Base-by-base conservation (phyloP, 2,797 vertebrate species). In the Coregonus suidteri region DNA sequence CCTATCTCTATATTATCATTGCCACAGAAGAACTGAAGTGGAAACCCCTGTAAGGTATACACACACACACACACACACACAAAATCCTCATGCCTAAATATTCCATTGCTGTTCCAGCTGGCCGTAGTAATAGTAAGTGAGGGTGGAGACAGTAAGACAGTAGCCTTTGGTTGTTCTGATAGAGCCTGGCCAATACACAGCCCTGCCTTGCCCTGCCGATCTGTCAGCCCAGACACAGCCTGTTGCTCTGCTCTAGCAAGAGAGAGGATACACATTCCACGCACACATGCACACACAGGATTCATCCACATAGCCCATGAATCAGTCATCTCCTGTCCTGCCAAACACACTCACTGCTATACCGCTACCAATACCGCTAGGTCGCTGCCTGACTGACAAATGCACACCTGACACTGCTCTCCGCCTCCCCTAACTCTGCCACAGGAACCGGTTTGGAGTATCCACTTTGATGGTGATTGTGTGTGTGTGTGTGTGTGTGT, bases 161-260 rank as follows among this genome's bases (percentile, higher is more conserved):
- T 47, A 47, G 41, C 41, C 41, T 47, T 87, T 75, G 87, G 86
- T 79, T 80, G 41, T 47, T 47, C 82, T 83, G 88, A 88, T 89
- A 86, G 88, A 91, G 81, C 70, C 86, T 66, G 86, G 90, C 91
- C 87, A 47, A 47, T 47, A 11, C 2, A 47, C 41, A 47, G 41
- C 41, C 41, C 9, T 47, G 41, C 41, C 9, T 47, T 47, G 6
- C 41, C 6, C 41, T 47, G 59, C 59, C 59, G 20, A 62, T 62
- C 59, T 62, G 59, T 62, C 59, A 62, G 20, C 59, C 20, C 59
- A 25, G 59, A 62, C 59, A 18, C 4, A 9, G 56, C 6, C 20
- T 20, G n/a, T 20, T 62, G 7, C n/a, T 64, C 20, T 7, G 5
- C 59, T 64, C 56, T 59, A n/a, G 56, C 18, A 20, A 54, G 16